phyloP scores from a whole-genome alignment of 37 sponge, comb jelly and placozoan species.

The Axinella damicornis region DNA sequence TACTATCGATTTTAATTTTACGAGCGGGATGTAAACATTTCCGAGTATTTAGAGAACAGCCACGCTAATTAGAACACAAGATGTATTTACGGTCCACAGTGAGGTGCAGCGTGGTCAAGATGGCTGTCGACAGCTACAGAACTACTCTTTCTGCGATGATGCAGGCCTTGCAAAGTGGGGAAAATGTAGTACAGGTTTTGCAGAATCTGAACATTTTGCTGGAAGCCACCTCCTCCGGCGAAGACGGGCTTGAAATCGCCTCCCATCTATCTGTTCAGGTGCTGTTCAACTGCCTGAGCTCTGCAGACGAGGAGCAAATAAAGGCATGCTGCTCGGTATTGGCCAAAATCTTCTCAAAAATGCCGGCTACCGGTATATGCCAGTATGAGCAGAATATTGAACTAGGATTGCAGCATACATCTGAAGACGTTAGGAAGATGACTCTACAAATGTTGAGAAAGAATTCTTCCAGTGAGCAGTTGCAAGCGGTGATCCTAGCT shows the following conservation, averaged over 20 bases:
- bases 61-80: too few relatives aligned
- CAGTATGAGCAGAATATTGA: conserved; percentile 41
- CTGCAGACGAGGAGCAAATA: conserved; percentile 5
- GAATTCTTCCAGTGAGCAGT: not conserved
- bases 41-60: too few relatives aligned
- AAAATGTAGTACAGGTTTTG: conserved; percentile 33
- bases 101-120: too few relatives aligned
- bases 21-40: too few relatives aligned
- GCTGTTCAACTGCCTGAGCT: conserved; percentile 41
- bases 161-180: not conserved
- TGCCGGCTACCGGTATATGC: conserved; percentile 34
- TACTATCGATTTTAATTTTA: too few relatives aligned
- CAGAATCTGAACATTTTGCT: conserved; percentile 57
- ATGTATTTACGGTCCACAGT: too few relatives aligned
- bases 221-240: conserved; percentile 10
- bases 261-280: conserved; percentile 26
- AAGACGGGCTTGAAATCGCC: conserved; percentile 5
- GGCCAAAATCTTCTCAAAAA: conserved; percentile 40
- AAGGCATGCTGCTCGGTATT: conserved; percentile 45
- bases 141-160: too few relatives aligned
- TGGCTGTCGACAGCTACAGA: too few relatives aligned
- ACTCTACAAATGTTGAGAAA: conserved; percentile 31
- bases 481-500: conserved; percentile 20
- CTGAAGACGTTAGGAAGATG: conserved; percentile 13
- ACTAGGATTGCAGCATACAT: conserved; percentile 70